Base-by-base conservation (phyloP, 2,113 vertebrate species). In the Bubo scandiacus region DNA sequence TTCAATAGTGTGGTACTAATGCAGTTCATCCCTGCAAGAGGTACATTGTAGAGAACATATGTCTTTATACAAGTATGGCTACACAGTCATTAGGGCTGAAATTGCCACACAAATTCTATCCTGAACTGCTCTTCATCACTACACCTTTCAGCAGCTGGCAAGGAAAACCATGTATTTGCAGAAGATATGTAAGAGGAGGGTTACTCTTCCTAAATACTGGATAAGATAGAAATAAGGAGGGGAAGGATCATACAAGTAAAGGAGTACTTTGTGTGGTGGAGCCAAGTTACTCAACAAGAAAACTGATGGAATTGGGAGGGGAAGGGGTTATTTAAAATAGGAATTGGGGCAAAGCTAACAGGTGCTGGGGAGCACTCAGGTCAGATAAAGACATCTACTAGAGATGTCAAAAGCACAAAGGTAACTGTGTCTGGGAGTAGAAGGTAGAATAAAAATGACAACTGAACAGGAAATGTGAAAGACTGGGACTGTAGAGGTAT, bases 341-440 rank as follows among this genome's bases (percentile, higher is more conserved):
- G 85, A 95, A 84, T 45, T 94, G 63, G 72, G 59, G 49, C 51
- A 86, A 94, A 86, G 29, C 43, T 92, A 92, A 94, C 96, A 96
- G 96, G 95, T 97, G 95, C 84, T 92, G 54, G 65, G 55, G 72
- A 96, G 47, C 79, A 94, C 58, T 90, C 88, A 88, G 94, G 92
- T 96, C 97, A 96, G 91, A 95, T 86, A 78, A 94, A 94, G 82
- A 96, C 95, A 97, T 96, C 96, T 97, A 94, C 93, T 96, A 47
- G 72, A 94, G 72, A 96, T 83, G 84, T 97, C 95, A 96, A 85
- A 73, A 93, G 85, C 77, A 97, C 94, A 97, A 97, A 96, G 83
- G 93, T 95, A 86, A 92, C 94, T 97, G 94, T 97, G 34, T 75
- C 75, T 90, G 67, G 49, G 45, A 92, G 43, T 10, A 71, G 75